phyloP scores from a whole-genome alignment of 2,888 invertebrate species.

The Drosophila hawaiiensis region DNA sequence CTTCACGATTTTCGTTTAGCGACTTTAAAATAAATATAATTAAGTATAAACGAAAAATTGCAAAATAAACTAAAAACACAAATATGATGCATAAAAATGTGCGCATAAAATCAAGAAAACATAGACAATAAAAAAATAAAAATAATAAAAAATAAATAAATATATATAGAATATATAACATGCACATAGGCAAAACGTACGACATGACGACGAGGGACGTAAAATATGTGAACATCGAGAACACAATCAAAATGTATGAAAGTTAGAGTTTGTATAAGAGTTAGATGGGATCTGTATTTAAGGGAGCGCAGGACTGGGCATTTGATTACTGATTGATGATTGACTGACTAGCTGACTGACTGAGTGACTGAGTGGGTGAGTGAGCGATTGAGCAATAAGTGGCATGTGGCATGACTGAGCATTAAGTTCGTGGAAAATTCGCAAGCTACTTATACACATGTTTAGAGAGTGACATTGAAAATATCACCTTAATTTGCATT shows the following conservation, averaged over 20 bases:
- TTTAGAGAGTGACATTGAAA: slow-evolving; percentile 49
- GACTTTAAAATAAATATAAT: slow-evolving; percentile 37
- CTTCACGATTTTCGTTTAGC: slow-evolving; percentile 12
- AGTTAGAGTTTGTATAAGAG: slow-evolving; percentile 23
- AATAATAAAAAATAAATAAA: slow-evolving; percentile 4
- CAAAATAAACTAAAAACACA: slow-evolving; percentile 57
- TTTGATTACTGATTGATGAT: slow-evolving; percentile 35
- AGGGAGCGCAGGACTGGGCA: slow-evolving; percentile 11
- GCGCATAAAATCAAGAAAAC: slow-evolving; percentile 45
- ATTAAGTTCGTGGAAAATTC: slow-evolving; percentile 40
- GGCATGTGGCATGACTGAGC: slow-evolving; percentile 41
- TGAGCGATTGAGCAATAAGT: slow-evolving; percentile 3
- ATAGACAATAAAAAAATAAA: slow-evolving; percentile 37
- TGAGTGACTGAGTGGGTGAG: slow-evolving; percentile 39
- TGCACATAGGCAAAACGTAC: slow-evolving; percentile 40
- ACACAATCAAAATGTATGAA: slow-evolving; percentile 46
- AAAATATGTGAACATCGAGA: slow-evolving; percentile 16
- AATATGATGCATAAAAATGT: slow-evolving; percentile 71
- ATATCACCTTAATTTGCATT: slow-evolving; percentile 11
- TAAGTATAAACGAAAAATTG: slow-evolving; percentile 19
- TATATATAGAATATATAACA: slow-evolving; percentile 25
- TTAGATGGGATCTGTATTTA: slow-evolving; percentile 18
- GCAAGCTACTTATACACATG: slow-evolving; percentile 20
- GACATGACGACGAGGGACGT: slow-evolving; percentile 9
- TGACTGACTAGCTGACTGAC: slow-evolving; percentile 31